Conservation (phyloP, 35 echinoderm and acorn worm species). For the Stichopus chloronotus region DNA sequence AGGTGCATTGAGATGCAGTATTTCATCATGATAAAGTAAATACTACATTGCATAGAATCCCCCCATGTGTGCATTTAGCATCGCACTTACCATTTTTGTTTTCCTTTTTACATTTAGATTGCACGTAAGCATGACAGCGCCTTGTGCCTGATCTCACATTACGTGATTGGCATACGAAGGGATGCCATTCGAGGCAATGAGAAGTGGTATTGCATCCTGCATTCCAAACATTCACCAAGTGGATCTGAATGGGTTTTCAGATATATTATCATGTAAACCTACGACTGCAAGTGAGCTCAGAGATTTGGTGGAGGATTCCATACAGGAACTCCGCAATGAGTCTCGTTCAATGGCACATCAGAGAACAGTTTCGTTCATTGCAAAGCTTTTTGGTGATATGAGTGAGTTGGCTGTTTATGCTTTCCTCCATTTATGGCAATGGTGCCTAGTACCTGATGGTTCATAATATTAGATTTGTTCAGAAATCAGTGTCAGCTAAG, state of each 20-base stretch:
- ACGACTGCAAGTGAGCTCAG: not conserved
- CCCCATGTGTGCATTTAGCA: not conserved
- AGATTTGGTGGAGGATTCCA: not conserved
- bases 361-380: slow-evolving; percentile 8
- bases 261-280: not conserved
- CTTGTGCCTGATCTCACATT: not conserved
- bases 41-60: too few species aligned
- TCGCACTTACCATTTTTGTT: not conserved
- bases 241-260: not conserved
- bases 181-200: slow-evolving; percentile 21
- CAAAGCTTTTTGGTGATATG: slow-evolving; percentile 17
- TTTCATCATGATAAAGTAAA: too few species aligned
- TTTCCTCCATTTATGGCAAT: too few species aligned
- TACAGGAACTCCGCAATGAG: not conserved
- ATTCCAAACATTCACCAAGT: slow-evolving; percentile 9
- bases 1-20: too few species aligned
- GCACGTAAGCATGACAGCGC: not conserved
- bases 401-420: too few species aligned
- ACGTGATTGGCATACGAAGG: slow-evolving; percentile 10
- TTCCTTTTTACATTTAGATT: not conserved
- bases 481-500: too few species aligned
- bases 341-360: not conserved
- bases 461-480: too few species aligned
- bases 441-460: too few species aligned
- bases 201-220: not conserved